Conservation (phyloP, 2,797 vertebrate genomes). For the Rhinichthys osculus region DNA sequence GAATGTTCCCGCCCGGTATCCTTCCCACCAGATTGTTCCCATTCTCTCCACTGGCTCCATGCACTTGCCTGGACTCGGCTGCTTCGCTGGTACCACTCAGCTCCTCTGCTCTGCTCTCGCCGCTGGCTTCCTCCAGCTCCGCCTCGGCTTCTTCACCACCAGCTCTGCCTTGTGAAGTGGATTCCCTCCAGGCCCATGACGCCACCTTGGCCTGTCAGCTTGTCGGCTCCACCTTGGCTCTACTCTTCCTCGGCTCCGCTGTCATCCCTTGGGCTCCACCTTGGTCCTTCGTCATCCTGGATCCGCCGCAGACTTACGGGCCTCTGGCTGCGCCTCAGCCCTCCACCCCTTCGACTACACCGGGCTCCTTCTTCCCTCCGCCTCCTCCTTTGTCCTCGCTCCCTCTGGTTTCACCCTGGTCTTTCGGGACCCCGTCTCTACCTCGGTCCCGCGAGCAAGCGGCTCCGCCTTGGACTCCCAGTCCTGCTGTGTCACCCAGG, state of each 20-base stretch:
- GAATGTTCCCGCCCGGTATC: not conserved
- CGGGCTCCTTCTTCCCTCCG: not conserved
- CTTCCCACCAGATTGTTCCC: not conserved
- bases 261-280: not conserved
- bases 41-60: too few species aligned
- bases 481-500: too few species aligned
- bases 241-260: not conserved
- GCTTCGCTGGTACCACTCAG: too few species aligned
- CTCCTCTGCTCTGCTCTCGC: not conserved
- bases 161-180: too few species aligned
- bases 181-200: not conserved
- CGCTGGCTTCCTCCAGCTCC: not conserved
- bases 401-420: too few species aligned
- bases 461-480: too few species aligned
- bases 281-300: not conserved
- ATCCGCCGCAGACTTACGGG: not conserved
- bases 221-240: not conserved
- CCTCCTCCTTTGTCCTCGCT: not conserved
- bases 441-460: too few species aligned
- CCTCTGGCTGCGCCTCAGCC: too few species aligned
- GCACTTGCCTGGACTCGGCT: too few species aligned
- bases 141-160: not conserved
- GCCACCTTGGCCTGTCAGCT: not conserved
- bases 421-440: too few species aligned
- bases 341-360: too few species aligned